A percentile compares a stretch with the other conserved stretches of the same genome.
phyloP scores from a whole-genome alignment of 1,140 invertebrate genomes.

The Antheraea mylitta region DNA sequence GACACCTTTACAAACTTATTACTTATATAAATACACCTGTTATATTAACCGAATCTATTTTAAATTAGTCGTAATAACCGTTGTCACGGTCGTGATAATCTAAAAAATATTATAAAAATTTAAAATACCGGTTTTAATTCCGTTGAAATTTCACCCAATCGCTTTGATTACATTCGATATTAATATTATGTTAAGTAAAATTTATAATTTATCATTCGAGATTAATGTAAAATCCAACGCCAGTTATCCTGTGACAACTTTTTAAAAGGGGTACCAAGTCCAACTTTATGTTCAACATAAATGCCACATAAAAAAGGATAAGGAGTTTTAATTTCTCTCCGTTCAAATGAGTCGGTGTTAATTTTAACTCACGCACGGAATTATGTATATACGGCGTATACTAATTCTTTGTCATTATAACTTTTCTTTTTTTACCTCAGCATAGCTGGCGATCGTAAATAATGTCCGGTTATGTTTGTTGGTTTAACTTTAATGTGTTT shows the following conservation, averaged over 20 bases:
- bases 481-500: slow-evolving; percentile 55
- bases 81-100: neutral
- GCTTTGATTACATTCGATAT: slow-evolving; percentile 5
- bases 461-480: slow-evolving; percentile 58
- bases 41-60: neutral
- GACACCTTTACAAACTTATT: neutral
- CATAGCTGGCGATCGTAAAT: slow-evolving; percentile 54
- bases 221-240: slow-evolving; percentile 45
- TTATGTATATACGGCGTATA: slow-evolving; percentile 38
- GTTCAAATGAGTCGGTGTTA: slow-evolving; percentile 65
- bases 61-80: neutral
- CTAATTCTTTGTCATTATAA: slow-evolving; percentile 67
- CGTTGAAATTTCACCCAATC: slow-evolving; percentile 12
- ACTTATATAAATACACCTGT: slow-evolving; percentile 5
- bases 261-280: slow-evolving; percentile 55
- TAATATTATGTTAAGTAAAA: slow-evolving; percentile 22
- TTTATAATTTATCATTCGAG: slow-evolving; percentile 29
- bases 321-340: slow-evolving; percentile 72
- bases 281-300: slow-evolving; percentile 67
- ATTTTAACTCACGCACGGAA: slow-evolving; percentile 57
- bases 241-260: slow-evolving; percentile 45
- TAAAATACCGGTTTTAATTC: slow-evolving; percentile 3
- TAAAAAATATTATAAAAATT: slow-evolving; percentile 6
- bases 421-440: slow-evolving; percentile 48
- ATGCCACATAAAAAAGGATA: slow-evolving; percentile 75